A percentile compares a stretch with the other conserved stretches of the same genome.
These are phyloP conservation scores for Pantala flavescens DNA, from an alignment of 1,140 invertebrate genomes.

Conservation along the genomic window DNA sequence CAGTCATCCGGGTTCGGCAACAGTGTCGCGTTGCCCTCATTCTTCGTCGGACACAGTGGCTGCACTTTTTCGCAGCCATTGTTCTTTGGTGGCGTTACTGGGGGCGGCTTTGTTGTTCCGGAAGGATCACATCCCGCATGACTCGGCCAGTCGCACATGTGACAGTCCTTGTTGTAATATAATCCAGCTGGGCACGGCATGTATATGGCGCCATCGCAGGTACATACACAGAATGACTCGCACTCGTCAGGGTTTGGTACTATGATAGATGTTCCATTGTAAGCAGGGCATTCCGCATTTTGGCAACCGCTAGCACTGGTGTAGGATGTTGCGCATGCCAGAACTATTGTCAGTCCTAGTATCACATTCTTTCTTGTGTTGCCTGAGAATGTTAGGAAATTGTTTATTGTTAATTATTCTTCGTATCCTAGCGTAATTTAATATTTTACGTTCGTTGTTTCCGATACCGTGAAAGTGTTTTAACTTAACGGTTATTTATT, in stretches of 20 bases:
- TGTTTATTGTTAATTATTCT: too few species aligned
- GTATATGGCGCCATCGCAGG: constrained; percentile 25
- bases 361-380: too few species aligned
- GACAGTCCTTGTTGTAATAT: constrained; percentile 30
- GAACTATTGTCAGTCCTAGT: too few species aligned
- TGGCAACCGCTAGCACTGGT: too few species aligned
- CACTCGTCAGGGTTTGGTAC: constrained; percentile 27
- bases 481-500: too few species aligned
- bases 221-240: constrained; percentile 29
- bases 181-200: constrained; percentile 30
- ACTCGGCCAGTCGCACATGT: constrained; percentile 29
- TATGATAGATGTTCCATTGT: background rate
- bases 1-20: constrained; percentile 27
- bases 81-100: background rate
- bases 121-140: constrained; percentile 21
- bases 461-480: too few species aligned
- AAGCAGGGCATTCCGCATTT: background rate
- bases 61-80: background rate
- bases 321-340: too few species aligned
- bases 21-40: background rate
- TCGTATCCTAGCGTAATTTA: too few species aligned
- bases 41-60: background rate
- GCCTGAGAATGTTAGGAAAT: too few species aligned
- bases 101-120: background rate
- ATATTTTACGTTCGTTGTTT: too few species aligned